phyloP scores from a whole-genome alignment of 1,140 invertebrate genomes.

The Panagrolaimus sp. region DNA sequence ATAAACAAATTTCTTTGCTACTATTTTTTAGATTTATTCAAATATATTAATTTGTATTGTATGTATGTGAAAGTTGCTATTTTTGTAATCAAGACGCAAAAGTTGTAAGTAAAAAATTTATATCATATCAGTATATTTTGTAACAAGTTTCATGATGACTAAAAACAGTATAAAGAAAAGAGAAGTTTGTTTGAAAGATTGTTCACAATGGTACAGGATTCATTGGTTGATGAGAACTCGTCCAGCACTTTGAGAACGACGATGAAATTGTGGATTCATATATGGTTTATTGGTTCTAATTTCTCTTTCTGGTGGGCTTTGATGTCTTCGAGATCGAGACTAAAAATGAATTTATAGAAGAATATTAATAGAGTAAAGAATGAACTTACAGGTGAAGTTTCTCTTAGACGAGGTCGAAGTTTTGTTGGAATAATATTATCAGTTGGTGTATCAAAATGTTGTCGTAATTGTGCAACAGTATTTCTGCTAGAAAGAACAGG shows the following conservation, averaged over 20 bases:
- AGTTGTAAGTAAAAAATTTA: too few species aligned
- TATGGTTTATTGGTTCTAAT: constrained; percentile 7
- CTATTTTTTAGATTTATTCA: too few species aligned
- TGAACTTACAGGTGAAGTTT: neutral
- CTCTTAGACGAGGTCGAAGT: constrained; percentile 9
- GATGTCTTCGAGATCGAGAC: neutral
- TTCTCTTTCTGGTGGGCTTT: constrained; percentile 17
- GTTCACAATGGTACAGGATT: constrained; percentile 66
- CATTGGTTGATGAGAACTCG: constrained; percentile 80
- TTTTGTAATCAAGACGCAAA: too few species aligned
- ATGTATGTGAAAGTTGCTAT: too few species aligned
- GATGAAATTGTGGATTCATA: constrained; percentile 37
- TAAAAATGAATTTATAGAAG: neutral
- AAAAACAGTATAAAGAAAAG: too few species aligned
- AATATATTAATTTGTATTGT: too few species aligned
- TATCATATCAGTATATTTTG: too few species aligned
- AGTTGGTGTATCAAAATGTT: constrained; percentile 7
- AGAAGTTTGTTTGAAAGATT: constrained; percentile 76
- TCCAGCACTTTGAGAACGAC: constrained; percentile 32
- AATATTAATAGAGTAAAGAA: neutral
- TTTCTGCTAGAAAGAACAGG: neutral
- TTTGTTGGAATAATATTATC: neutral
- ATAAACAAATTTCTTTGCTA: too few species aligned
- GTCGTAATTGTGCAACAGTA: neutral
- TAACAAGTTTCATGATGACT: too few species aligned